Evolutionary conservation across 2,113 vertebrate species (phyloP).

Genomic region (Thamnaconus septentrionalis): DNA sequence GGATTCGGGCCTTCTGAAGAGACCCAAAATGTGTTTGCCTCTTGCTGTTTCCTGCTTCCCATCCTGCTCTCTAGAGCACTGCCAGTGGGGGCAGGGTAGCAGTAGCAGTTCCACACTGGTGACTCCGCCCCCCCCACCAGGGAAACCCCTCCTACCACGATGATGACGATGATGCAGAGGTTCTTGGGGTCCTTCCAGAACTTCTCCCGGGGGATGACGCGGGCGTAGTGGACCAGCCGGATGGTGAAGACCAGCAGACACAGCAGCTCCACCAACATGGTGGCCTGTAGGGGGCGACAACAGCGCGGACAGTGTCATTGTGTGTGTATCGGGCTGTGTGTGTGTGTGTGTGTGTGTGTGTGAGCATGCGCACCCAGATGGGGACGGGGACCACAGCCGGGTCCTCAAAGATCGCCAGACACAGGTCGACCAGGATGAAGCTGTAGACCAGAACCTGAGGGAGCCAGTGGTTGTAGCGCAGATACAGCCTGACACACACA

Average conservation of each 20-base stretch:
- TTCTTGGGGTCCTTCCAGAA: constrained; percentile 97
- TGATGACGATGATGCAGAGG: constrained; percentile 86
- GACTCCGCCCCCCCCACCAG: constrained; percentile 5
- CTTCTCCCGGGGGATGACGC: constrained; percentile 79
- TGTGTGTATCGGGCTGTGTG: neutral
- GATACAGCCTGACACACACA: constrained; percentile 79
- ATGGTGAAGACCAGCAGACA: constrained; percentile 83
- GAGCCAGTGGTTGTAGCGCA: constrained; percentile 88
- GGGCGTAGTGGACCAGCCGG: constrained; percentile 85
- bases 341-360: too few species aligned
- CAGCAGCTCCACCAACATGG: constrained; percentile 81
- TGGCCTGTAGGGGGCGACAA: constrained; percentile 71
- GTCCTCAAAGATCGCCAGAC: constrained; percentile 87
- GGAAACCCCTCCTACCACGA: constrained; percentile 56
- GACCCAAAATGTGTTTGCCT: too few species aligned
- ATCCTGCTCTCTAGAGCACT: too few species aligned
- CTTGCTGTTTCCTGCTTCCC: too few species aligned
- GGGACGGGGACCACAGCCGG: constrained; percentile 83
- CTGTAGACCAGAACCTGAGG: constrained; percentile 78
- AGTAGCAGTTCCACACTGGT: neutral
- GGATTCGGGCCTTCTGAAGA: too few species aligned
- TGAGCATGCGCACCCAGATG: constrained; percentile 78
- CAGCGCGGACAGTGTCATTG: neutral
- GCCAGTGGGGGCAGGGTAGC: too few species aligned
- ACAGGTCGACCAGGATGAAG: constrained; percentile 85